phyloP scores from a whole-genome alignment of 2,888 invertebrate genomes.

The Epinotia ramella region DNA sequence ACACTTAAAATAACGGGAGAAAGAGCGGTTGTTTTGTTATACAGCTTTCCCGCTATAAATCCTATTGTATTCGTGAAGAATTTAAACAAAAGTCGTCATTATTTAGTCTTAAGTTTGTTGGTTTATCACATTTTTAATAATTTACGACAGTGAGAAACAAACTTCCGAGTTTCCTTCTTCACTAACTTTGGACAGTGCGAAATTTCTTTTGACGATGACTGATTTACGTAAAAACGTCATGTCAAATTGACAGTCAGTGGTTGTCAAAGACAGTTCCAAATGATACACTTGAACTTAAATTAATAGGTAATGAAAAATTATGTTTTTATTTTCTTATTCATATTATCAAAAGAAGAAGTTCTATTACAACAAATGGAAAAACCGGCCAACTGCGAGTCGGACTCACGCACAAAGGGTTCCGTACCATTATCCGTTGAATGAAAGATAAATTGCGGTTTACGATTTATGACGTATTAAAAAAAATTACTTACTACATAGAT shows the following conservation, averaged over 20 bases:
- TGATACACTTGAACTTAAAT: not conserved
- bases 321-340: too few relatives aligned
- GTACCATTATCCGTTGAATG: too few relatives aligned
- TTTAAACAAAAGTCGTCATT: not conserved
- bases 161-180: slow-evolving; percentile 38
- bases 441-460: too few relatives aligned
- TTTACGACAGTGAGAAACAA: slow-evolving; percentile 18
- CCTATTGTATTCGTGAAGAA: not conserved
- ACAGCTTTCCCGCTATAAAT: slow-evolving; percentile 1
- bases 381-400: too few relatives aligned
- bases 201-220: slow-evolving; percentile 30
- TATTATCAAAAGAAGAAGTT: too few relatives aligned
- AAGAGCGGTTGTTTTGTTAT: slow-evolving; percentile 35
- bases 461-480: too few relatives aligned
- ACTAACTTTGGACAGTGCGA: slow-evolving; percentile 19
- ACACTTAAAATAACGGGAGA: slow-evolving; percentile 67
- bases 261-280: slow-evolving; percentile 13
- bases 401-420: too few relatives aligned
- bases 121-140: slow-evolving; percentile 24
- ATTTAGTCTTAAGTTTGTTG: not conserved
- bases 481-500: too few relatives aligned
- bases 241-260: slow-evolving; percentile 19
- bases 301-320: too few relatives aligned
- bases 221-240: slow-evolving; percentile 17
- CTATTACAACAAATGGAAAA: too few relatives aligned